A percentile compares a stretch with the other conserved stretches of the same genome.
Conservation (phyloP, 1,140 invertebrate genomes). For the Amphibalanus amphitrite region DNA sequence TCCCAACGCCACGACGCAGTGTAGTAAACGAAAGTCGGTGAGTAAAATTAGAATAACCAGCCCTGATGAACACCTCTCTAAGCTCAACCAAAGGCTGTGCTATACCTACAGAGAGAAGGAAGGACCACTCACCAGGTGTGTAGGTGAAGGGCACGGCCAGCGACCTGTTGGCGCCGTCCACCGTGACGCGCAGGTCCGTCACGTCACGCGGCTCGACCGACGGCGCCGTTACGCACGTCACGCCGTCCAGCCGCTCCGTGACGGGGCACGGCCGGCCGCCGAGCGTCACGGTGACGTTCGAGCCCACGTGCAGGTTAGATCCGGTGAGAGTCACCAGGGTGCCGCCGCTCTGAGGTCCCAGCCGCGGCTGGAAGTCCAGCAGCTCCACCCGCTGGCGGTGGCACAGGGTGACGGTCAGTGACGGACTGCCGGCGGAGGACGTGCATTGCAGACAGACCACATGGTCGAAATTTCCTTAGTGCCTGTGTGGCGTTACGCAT, state of each 20-base stretch:
- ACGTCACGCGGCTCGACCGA: conserved; percentile 29
- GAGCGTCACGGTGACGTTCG: conserved; percentile 63
- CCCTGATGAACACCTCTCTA: too few species aligned
- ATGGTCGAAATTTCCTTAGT: too few species aligned
- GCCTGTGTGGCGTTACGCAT: too few species aligned
- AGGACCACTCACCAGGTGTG: conserved; percentile 40
- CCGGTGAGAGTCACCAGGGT: conserved; percentile 80
- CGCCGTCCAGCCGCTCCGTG: conserved; percentile 45
- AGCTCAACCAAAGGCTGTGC: too few species aligned
- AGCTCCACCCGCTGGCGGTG: background rate
- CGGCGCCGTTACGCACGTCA: conserved; percentile 70
- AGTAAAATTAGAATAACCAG: too few species aligned
- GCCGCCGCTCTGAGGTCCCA: conserved; percentile 74
- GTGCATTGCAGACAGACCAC: too few species aligned
- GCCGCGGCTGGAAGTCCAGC: background rate
- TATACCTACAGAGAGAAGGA: too few species aligned
- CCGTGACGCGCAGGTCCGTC: conserved; percentile 47
- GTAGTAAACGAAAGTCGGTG: too few species aligned
- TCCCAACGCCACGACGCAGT: too few species aligned
- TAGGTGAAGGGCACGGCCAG: conserved; percentile 64
- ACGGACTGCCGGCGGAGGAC: too few species aligned
- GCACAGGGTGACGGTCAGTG: too few species aligned
- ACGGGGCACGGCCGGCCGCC: conserved; percentile 77
- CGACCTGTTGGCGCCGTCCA: conserved; percentile 64
- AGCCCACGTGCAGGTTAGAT: conserved; percentile 82